phyloP scores from a whole-genome alignment of 2,888 invertebrate genomes.

The Erebia epiphron region DNA sequence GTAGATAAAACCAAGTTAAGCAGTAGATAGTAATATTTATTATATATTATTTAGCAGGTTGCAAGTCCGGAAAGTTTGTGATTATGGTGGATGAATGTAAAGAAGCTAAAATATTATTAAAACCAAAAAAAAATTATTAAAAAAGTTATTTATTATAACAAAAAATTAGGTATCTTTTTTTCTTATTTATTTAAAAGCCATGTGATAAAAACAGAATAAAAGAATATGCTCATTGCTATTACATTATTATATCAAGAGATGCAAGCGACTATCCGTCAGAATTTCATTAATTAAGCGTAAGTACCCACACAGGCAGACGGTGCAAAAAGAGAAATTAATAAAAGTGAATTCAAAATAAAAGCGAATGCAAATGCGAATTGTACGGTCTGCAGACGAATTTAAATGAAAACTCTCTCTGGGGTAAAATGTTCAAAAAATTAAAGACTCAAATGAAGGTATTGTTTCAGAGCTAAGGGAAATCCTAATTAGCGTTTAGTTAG shows the following conservation, averaged over 20 bases:
- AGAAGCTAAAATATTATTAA: too few species aligned
- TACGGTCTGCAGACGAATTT: not conserved
- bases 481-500: not conserved
- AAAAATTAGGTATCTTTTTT: too few species aligned
- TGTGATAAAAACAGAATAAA: too few species aligned
- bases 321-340: not conserved
- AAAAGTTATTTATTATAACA: too few species aligned
- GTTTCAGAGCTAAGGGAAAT: not conserved
- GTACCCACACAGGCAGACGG: not conserved
- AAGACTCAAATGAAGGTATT: not conserved
- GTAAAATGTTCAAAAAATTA: not conserved
- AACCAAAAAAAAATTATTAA: too few species aligned
- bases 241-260: too few species aligned
- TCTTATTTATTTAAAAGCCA: too few species aligned
- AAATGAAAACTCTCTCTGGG: conserved; percentile 2
- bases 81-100: too few species aligned
- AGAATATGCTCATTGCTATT: too few species aligned
- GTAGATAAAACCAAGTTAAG: not conserved
- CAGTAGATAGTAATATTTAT: too few species aligned
- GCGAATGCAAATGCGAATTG: conserved; percentile 2
- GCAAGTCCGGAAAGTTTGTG: too few species aligned
- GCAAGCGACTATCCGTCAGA: not conserved
- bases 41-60: too few species aligned
- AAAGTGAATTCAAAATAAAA: conserved; percentile 8
- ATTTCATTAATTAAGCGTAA: conserved; percentile 14